phyloP scores from a whole-genome alignment of 2,797 vertebrate species.

The Trichosurus vulpecula region DNA sequence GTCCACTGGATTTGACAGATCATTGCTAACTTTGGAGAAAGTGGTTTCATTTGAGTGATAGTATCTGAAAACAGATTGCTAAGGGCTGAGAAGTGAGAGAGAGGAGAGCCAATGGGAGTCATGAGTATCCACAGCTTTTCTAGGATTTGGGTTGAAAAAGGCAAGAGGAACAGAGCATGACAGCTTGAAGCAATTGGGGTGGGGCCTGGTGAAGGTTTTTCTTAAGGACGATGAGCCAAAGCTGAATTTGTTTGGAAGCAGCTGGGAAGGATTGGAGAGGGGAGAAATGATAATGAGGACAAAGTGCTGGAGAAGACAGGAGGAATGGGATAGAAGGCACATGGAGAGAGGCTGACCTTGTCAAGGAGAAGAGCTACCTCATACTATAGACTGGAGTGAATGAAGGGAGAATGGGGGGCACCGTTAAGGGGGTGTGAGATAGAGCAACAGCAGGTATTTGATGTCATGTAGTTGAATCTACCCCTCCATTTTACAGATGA shows the following conservation, averaged over 20 bases:
- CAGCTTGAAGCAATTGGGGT: neutral
- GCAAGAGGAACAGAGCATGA: neutral
- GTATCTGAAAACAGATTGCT: neutral
- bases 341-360: neutral
- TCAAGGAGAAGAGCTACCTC: neutral
- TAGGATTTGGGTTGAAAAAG: neutral
- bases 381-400: neutral
- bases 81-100: neutral
- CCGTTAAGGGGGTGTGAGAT: neutral
- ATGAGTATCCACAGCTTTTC: neutral
- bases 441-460: neutral
- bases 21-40: neutral
- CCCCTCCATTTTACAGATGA: slow-evolving; percentile 28
- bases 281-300: neutral
- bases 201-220: neutral
- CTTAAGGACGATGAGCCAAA: neutral
- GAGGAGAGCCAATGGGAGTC: neutral
- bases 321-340: neutral
- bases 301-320: neutral
- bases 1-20: neutral
- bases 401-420: neutral
- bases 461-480: neutral
- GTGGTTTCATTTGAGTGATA: neutral
- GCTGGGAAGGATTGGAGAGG: neutral
- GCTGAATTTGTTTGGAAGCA: neutral